phyloP scores from a whole-genome alignment of 1,140 invertebrate species.

The Zaprionus davidi region DNA sequence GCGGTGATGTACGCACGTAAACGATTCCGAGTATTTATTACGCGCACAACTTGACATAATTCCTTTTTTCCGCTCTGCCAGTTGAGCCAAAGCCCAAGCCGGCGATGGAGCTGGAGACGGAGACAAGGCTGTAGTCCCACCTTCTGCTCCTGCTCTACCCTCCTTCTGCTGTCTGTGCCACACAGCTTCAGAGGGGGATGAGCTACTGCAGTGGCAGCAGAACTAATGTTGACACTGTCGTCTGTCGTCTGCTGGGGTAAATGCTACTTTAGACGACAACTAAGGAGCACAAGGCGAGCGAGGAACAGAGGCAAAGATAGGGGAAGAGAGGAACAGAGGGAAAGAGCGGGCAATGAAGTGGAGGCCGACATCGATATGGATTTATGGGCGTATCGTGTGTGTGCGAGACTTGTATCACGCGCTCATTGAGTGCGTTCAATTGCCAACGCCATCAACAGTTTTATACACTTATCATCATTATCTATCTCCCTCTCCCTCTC shows the following conservation, averaged over 20 bases:
- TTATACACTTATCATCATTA: constrained; percentile 19
- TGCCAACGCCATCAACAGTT: constrained; percentile 41
- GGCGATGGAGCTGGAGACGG: neutral
- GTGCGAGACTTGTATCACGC: constrained; percentile 45
- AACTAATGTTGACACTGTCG: constrained; percentile 52
- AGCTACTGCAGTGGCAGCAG: constrained; percentile 57
- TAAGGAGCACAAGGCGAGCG: neutral
- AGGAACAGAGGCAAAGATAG: neutral
- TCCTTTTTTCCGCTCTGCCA: constrained; percentile 66
- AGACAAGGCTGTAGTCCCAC: neutral
- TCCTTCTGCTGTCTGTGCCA: neutral
- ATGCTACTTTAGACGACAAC: constrained; percentile 35
- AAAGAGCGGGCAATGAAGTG: neutral
- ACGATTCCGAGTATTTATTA: constrained; percentile 79
- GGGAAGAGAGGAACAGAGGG: neutral
- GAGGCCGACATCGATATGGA: constrained; percentile 63
- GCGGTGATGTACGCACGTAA: constrained; percentile 74
- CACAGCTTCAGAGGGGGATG: constrained; percentile 14
- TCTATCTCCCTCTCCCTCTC: neutral
- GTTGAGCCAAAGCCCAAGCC: constrained; percentile 26
- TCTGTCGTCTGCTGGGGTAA: constrained; percentile 19
- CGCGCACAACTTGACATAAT: constrained; percentile 81
- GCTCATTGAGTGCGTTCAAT: constrained; percentile 60
- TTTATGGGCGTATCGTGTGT: constrained; percentile 59
- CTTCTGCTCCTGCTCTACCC: neutral